These are phyloP conservation scores for Pantherophis alleghaniensis DNA, from an alignment of 2,797 vertebrate species.

Conservation along the genomic window DNA sequence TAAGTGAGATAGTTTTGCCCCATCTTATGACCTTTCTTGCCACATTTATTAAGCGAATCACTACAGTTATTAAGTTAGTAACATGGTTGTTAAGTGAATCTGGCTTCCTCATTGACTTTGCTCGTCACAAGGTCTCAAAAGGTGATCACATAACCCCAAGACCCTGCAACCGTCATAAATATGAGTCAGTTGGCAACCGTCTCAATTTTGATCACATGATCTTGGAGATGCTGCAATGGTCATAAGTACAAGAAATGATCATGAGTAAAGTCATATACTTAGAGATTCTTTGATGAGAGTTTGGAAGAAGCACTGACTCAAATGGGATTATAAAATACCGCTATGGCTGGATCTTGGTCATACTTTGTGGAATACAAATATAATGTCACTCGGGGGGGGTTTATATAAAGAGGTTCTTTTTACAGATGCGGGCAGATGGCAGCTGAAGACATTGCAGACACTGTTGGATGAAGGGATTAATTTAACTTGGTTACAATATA, in stretches of 20 bases:
- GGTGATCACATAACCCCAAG: background rate
- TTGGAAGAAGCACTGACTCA: no score
- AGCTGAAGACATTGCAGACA: no score
- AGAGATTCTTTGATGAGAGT: no score
- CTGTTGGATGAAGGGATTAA: no score
- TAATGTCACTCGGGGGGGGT: no score
- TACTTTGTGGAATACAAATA: no score
- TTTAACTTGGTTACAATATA: no score
- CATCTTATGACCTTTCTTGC: background rate
- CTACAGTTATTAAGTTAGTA: background rate
- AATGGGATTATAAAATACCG: no score
- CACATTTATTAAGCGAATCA: background rate
- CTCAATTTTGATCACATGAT: background rate
- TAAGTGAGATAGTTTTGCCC: background rate
- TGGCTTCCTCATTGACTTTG: background rate
- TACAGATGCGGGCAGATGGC: no score
- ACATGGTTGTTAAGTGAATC: background rate
- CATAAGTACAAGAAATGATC: background rate
- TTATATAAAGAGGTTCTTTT: no score
- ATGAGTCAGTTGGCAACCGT: background rate
- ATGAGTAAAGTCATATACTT: no score
- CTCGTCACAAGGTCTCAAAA: background rate
- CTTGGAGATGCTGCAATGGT: background rate
- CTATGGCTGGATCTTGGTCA: no score
- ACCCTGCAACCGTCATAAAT: background rate